These are phyloP conservation scores for Stramonita haemastoma DNA, from an alignment of 2,888 invertebrate species.

Conservation along the genomic window DNA sequence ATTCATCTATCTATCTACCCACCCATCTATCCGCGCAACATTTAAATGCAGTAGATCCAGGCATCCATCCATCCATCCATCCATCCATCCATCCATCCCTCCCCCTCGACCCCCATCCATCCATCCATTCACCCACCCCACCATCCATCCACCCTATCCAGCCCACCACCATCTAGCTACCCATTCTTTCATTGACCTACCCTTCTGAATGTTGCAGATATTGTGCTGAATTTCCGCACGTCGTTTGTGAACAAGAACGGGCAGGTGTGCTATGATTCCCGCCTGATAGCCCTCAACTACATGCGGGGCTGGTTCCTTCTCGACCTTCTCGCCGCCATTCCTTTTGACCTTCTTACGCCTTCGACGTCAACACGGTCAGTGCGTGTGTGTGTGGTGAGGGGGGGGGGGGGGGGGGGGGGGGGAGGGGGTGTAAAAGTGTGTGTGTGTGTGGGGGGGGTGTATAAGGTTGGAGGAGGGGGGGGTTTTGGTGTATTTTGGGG, in stretches of 20 bases:
- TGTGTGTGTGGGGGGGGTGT: not conserved
- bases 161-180: not conserved
- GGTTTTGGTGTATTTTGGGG: not conserved
- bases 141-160: not conserved
- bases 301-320: constrained; percentile 95
- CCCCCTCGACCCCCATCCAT: too few relatives aligned
- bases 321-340: constrained; percentile 94
- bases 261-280: constrained; percentile 94
- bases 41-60: too few relatives aligned
- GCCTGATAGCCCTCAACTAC: constrained; percentile 94
- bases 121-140: too few relatives aligned
- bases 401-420: not conserved
- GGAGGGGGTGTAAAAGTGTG: not conserved
- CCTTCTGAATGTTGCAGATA: constrained; percentile 83
- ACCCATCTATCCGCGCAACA: not conserved
- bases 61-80: not conserved
- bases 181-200: too few relatives aligned
- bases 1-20: not conserved
- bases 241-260: constrained; percentile 97
- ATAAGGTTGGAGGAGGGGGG: not conserved
- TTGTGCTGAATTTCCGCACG: constrained; percentile 96
- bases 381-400: not conserved
- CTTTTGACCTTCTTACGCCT: constrained; percentile 91
- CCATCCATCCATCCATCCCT: not conserved
- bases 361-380: constrained; percentile 73